Base-by-base conservation (phyloP, 2,888 invertebrate species). In the Lepeophtheirus nordmannii region DNA sequence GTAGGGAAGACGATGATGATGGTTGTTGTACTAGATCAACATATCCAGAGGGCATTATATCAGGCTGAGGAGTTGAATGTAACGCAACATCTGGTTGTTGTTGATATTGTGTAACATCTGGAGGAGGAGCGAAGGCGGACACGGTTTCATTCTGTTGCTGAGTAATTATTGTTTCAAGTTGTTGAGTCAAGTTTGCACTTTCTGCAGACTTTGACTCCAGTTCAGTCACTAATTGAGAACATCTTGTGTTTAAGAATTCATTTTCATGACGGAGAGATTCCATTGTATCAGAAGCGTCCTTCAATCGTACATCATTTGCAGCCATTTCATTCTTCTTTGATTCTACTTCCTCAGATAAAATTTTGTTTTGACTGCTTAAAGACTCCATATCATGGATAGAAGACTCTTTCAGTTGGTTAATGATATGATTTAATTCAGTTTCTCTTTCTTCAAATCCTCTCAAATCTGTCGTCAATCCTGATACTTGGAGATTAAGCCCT, bases 41-140 rank as follows among this genome's bases (percentile, higher is more conserved):
- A 17, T 60, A 38, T 17, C 60, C 38, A 38, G 60, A 37, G 12
- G 30, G 60, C 60, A 60, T 60, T 20, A 60, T 60, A 14, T 60
- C 60, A 14, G 60, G 60, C 38, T 60, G 60, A 60, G 37, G 60
- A 37, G 22, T 60, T 10, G 60, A 60, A 17, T 60, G 60, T 20
- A 37, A n/a, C 2, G 61, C 61, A 61, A 61, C 37, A 37, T 61
- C 61, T 30, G 61, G 61, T n/a, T 61, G 23, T 23, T 22, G 58
- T 58, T 58, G 58, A 58, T 58, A 58, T 20, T 61, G 61, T 30
- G 61, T 61, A 11, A 61, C 39, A 61, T 61, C 61, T 61, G 61
- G 61, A 61, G 61, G 61, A n/a, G 61, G 61, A n/a, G 53, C 53
- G 17, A 46, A 46, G 17, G 53, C n/a, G 53, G 53, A 46, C 14